A percentile compares a stretch with the other conserved stretches of the same genome.
Conservation (phyloP, 2,113 vertebrate genomes). For the Salvator merianae region DNA sequence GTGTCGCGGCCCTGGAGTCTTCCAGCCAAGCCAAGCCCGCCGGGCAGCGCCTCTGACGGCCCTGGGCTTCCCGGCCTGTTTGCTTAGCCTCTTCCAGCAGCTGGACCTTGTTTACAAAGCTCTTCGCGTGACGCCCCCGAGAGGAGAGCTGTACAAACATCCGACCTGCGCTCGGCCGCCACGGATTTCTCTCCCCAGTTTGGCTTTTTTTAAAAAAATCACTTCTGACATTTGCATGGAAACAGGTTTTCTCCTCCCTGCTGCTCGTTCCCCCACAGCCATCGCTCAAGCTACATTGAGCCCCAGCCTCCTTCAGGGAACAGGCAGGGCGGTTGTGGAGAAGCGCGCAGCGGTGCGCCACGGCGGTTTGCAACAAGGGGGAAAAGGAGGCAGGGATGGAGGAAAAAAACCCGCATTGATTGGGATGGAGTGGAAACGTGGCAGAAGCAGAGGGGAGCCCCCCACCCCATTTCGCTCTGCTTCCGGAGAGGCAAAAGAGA, state of each 20-base stretch:
- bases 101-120: neutral
- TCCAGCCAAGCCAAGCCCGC: neutral
- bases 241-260: slow-evolving; percentile 1
- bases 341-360: neutral
- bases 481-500: neutral
- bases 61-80: neutral
- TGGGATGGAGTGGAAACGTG: no score
- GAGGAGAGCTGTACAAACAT: slow-evolving; percentile 20
- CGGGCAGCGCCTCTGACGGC: neutral
- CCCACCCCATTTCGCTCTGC: neutral
- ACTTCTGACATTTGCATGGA: slow-evolving; percentile 32
- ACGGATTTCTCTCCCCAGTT: neutral
- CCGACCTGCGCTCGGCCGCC: slow-evolving; percentile 1
- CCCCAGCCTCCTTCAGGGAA: neutral
- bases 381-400: no score
- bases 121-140: slow-evolving; percentile 5
- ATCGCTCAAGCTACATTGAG: neutral
- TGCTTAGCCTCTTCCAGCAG: neutral
- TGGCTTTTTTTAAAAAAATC: slow-evolving; percentile 5
- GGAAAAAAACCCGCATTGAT: no score
- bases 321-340: neutral
- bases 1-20: no score
- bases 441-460: neutral
- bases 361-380: no score
- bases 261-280: neutral